Base-by-base conservation (phyloP, 2,113 vertebrate genomes). In the Notiomystis cincta region DNA sequence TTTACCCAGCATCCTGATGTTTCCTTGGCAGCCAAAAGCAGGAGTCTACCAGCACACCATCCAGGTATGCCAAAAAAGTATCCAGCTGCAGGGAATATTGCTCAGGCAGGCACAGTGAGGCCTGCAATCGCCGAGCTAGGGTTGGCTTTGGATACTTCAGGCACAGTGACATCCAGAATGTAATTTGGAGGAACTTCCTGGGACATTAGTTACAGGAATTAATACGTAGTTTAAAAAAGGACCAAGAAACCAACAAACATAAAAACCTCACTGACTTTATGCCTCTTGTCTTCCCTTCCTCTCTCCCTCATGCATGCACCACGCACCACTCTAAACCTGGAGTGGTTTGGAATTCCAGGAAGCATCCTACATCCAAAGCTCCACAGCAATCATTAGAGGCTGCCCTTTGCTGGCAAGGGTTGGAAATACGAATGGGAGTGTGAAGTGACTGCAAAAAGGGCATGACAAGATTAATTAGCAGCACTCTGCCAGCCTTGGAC, bases 1-100 rank as follows among this genome's bases (percentile, higher is more conserved):
- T 33, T 96, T 94, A 35, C 99, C 99, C 19, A 98, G 97, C 92
- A 98, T 99, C 96, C 97, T 99, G 92, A 99, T 98, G 0, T 99
- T 99, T 97, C 99, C 99, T n/a, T 99, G 99, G 99, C 99, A 99
- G 95, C 98, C 99, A 17, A 98, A 98, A 96, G 97, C 98, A 13
- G 99, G 98, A 78, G 97, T 98, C 19, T 99, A 99, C 98, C 99
- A 99, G 96, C 99, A 99, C 91, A 98, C 97, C 56, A 99, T 99
- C 94, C 97, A 99, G 99, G 99, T 99, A 98, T 67, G 86, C 60
- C 47, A 47, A 3, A 72, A 72, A 13, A 31, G 21, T n/a, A 13
- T 48, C 54, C 78, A 33, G 22, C 21, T 62, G 27, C 37, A 58
- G 67, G 60, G 77, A 72, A n/a, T 30, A 7, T 7, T 35, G 64